phyloP scores from a whole-genome alignment of 2,888 invertebrate species.

The Drosophila paracracens region DNA sequence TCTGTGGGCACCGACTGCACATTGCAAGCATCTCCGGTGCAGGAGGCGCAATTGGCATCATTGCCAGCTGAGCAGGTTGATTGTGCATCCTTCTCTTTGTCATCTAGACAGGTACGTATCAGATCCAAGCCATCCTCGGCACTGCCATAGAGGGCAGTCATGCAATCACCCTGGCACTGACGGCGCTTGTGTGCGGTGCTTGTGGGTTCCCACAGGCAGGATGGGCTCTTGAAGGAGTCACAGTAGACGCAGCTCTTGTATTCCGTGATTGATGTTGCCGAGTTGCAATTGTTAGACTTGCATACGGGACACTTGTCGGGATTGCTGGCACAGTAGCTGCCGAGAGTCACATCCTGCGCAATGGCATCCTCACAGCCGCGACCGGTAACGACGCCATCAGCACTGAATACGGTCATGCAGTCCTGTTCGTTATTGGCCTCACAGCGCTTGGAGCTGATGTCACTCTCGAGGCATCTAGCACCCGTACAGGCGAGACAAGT shows the following conservation, averaged over 20 bases:
- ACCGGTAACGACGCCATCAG: conserved; percentile 58
- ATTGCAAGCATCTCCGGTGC: conserved; percentile 71
- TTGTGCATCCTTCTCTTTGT: conserved; percentile 79
- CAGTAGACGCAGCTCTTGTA: conserved; percentile 80
- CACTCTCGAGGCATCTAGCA: conserved; percentile 51
- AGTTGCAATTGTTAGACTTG: conserved; percentile 83
- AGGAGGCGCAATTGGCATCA: conserved; percentile 68
- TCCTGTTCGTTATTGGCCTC: conserved; percentile 81
- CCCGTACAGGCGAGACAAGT: conserved; percentile 72
- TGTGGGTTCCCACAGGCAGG: conserved; percentile 70
- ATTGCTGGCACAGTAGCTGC: conserved; percentile 63
- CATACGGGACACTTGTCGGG: conserved; percentile 71
- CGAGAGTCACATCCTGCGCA: conserved; percentile 32
- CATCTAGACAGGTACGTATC: conserved; percentile 80
- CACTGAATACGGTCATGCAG: conserved; percentile 78
- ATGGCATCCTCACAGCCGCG: conserved; percentile 80
- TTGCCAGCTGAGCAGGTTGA: conserved; percentile 49
- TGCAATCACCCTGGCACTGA: conserved; percentile 79
- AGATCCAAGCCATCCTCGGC: conserved; percentile 66
- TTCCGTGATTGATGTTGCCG: conserved; percentile 54
- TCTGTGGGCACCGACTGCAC: conserved; percentile 63
- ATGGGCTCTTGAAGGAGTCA: conserved; percentile 66
- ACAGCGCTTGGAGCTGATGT: conserved; percentile 47
- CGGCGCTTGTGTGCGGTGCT: conserved; percentile 59
- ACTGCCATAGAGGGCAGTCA: conserved; percentile 80